phyloP scores from a whole-genome alignment of 2,797 vertebrate species.

The Tympanoctomys barrerae region DNA sequence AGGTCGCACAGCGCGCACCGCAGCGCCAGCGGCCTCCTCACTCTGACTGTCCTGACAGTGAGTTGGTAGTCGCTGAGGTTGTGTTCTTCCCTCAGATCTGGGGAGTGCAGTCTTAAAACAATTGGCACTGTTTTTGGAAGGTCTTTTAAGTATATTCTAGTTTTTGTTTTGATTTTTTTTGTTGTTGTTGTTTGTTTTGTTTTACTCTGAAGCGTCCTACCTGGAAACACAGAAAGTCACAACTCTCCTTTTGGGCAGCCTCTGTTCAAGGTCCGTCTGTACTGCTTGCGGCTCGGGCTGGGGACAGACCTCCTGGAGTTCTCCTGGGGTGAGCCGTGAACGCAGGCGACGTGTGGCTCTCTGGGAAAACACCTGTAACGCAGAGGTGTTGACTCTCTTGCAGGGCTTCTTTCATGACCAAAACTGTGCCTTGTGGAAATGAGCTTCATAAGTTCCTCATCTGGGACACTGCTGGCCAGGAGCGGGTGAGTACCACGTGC shows the following conservation, averaged over 20 bases:
- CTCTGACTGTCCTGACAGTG: neutral
- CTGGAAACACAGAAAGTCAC: neutral
- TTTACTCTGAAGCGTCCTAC: neutral
- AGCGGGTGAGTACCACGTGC: slow-evolving; percentile 91
- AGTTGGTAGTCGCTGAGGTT: neutral
- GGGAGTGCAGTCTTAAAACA: neutral
- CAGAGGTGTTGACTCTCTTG: slow-evolving; percentile 65
- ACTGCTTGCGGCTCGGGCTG: neutral
- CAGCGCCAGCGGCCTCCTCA: neutral
- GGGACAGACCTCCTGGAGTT: neutral
- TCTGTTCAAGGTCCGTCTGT: neutral
- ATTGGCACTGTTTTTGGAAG: neutral
- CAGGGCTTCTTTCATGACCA: slow-evolving; percentile 99
- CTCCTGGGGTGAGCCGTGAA: neutral
- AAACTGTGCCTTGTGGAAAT: slow-evolving; percentile 97
- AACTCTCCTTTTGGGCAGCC: neutral
- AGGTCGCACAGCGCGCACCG: neutral
- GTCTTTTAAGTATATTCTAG: neutral
- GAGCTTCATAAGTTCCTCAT: slow-evolving; percentile 99
- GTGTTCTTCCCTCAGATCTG: neutral
- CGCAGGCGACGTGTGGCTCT: neutral
- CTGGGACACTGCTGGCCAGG: slow-evolving; percentile 99
- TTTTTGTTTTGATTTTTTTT: neutral
- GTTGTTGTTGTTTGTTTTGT: neutral
- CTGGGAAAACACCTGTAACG: slow-evolving; percentile 12